These are phyloP conservation scores for Sarcophaga variegata DNA, from an alignment of 2,888 invertebrate species.

Conservation along the genomic window DNA sequence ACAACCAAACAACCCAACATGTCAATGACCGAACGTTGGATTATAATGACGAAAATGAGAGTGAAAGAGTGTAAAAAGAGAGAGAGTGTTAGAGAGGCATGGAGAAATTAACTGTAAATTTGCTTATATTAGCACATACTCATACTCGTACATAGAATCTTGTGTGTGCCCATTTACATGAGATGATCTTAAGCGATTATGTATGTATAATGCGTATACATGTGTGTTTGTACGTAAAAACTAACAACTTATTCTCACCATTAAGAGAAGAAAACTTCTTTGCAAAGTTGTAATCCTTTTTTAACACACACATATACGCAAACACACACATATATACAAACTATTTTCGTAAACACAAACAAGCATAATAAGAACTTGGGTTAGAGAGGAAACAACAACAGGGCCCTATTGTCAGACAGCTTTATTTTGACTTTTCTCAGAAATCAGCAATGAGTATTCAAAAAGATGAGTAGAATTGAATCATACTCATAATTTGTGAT, in stretches of 20 bases:
- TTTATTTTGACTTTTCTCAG: too few species aligned
- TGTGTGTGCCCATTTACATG: too few species aligned
- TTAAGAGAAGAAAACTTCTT: conserved; percentile 24
- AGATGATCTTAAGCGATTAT: too few species aligned
- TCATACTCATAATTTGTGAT: too few species aligned
- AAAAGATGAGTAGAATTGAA: too few species aligned
- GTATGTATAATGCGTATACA: not conserved
- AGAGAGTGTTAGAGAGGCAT: not conserved
- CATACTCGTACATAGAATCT: too few species aligned
- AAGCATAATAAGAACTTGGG: not conserved
- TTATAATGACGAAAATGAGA: conserved; percentile 32
- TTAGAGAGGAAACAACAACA: too few species aligned
- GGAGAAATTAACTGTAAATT: not conserved
- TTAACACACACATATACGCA: conserved; percentile 1
- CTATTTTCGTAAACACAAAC: not conserved
- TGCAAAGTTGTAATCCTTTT: conserved; percentile 58
- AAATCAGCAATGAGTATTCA: too few species aligned
- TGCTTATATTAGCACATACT: not conserved
- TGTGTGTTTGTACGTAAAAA: conserved; percentile 11
- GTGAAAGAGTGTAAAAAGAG: not conserved
- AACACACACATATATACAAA: not conserved
- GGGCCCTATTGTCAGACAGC: too few species aligned
- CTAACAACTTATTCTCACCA: conserved; percentile 50
- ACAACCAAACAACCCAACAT: not conserved
- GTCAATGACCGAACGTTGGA: conserved; percentile 65